These are phyloP conservation scores for Phoenicopterus ruber DNA, from an alignment of 2,113 vertebrate genomes.

Conservation along the genomic window DNA sequence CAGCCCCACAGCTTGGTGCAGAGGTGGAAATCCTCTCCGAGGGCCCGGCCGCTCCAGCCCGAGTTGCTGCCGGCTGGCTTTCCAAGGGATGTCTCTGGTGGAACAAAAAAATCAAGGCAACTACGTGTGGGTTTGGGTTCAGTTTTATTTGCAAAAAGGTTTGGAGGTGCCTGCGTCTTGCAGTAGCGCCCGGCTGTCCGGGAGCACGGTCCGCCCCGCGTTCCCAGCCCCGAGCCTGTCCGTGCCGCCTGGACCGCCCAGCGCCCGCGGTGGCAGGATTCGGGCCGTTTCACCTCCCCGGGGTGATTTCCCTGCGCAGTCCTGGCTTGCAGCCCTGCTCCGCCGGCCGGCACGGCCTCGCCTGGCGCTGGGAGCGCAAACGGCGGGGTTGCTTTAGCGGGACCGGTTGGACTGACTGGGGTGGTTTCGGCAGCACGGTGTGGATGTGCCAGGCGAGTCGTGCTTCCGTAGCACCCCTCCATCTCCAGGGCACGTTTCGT, in stretches of 20 bases:
- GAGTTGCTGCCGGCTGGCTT: neutral
- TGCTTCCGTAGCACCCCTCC: too few relatives aligned
- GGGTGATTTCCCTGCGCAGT: too few relatives aligned
- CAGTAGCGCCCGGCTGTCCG: neutral
- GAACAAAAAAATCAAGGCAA: neutral
- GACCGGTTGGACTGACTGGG: too few relatives aligned
- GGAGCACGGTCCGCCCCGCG: rapidly evolving
- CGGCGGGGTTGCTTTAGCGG: too few relatives aligned
- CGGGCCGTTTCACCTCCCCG: too few relatives aligned
- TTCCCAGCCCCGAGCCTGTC: neutral
- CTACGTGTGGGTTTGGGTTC: neutral
- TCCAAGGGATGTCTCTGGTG: neutral
- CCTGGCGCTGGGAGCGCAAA: too few relatives aligned
- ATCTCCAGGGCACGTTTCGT: too few relatives aligned
- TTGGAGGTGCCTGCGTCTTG: neutral
- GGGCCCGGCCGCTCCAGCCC: neutral
- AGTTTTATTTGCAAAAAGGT: neutral
- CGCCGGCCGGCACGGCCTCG: too few relatives aligned
- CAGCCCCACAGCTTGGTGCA: neutral
- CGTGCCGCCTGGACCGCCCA: neutral
- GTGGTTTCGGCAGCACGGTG: too few relatives aligned
- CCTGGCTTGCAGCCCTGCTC: too few relatives aligned
- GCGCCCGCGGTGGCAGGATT: too few relatives aligned
- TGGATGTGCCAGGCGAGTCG: too few relatives aligned
- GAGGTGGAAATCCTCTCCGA: neutral